phyloP scores from a whole-genome alignment of 2,888 invertebrate species.

The Antheraea yamamai region DNA sequence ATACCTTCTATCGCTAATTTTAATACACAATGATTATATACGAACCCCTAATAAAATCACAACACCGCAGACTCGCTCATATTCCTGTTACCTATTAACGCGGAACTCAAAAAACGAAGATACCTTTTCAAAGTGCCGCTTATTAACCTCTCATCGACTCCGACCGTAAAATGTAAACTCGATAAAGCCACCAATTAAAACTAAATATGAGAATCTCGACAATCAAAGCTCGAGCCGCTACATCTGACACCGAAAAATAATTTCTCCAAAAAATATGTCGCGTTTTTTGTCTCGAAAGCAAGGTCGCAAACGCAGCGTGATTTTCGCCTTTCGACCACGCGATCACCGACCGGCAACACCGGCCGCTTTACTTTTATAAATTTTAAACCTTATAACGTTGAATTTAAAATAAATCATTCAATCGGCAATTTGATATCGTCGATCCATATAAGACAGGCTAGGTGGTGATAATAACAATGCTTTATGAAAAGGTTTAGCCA shows the following conservation, averaged over 20 bases:
- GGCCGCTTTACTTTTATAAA: constrained; percentile 42
- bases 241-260: constrained; percentile 76
- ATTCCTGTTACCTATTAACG: constrained; percentile 68
- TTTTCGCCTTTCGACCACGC: constrained; percentile 75
- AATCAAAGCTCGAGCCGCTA: constrained; percentile 81
- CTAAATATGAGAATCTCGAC: constrained; percentile 81
- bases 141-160: constrained; percentile 82
- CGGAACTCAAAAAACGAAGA: constrained; percentile 76
- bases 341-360: constrained; percentile 48
- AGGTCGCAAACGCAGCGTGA: constrained; percentile 78
- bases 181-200: constrained; percentile 83
- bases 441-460: constrained; percentile 64
- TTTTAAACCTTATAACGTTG: constrained; percentile 55
- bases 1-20: constrained; percentile 19
- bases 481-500: constrained; percentile 82
- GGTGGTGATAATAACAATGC: constrained; percentile 80
- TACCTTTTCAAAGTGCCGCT: constrained; percentile 80
- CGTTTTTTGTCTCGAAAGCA: constrained; percentile 71
- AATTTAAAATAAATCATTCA: constrained; percentile 12
- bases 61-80: constrained; percentile 59
- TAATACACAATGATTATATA: constrained; percentile 21
- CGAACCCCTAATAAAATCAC: constrained; percentile 64
- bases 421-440: constrained; percentile 36
- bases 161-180: constrained; percentile 83
- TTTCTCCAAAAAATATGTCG: constrained; percentile 76